Evolutionary conservation across 2,113 vertebrate genomes (phyloP), one percentile per base, ranked within the genome.

Genomic region (Nyctereutes procyonoides): DNA sequence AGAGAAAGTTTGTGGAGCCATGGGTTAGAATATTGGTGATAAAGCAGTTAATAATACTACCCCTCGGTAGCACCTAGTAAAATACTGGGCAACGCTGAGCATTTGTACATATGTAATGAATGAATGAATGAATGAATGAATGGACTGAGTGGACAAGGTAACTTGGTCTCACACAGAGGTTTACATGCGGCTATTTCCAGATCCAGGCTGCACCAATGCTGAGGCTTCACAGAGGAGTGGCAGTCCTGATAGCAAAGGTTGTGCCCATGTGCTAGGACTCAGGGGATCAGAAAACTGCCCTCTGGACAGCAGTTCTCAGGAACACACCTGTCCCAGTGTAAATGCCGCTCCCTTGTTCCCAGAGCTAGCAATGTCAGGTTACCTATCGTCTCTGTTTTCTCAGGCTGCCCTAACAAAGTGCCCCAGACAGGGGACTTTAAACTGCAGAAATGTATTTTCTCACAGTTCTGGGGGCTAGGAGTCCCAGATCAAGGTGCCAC

Each of bases 171-270:
- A 11, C 20, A 8, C 11, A 11, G 83, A 89, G 38, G 38, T 35
- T 56, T 35, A 26, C 73, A 55, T 26, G 62, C 53, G 30, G 3
- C 22, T 43, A 2, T 81, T 24, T 20, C 65, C 76, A 20, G 17
- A 76, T 51, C 48, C 35, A 35, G 30, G 10, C 63, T 30, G 43
- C n/a, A 30, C 26, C 2, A 2, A 10, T 3, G 56, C 63, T 6
- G 3, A 62, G 73, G 22, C 24, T 76, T 43, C 12, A 38, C 32
- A 58, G 35, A 6, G 38, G 14, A 16, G 0, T 10, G 35, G 16
- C 11, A 35, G 30, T 19, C 38, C 0, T 81, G 63, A 58, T 13
- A 32, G 43, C 0, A 20, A 16, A 28, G 51, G 62, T 5, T 56
- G 28, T 35, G 63, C 13, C 55, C 5, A 0, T 2, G 28, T 19